These are phyloP conservation scores for Probosciger aterrimus DNA, from an alignment of 2,113 vertebrate species.

Conservation along the genomic window DNA sequence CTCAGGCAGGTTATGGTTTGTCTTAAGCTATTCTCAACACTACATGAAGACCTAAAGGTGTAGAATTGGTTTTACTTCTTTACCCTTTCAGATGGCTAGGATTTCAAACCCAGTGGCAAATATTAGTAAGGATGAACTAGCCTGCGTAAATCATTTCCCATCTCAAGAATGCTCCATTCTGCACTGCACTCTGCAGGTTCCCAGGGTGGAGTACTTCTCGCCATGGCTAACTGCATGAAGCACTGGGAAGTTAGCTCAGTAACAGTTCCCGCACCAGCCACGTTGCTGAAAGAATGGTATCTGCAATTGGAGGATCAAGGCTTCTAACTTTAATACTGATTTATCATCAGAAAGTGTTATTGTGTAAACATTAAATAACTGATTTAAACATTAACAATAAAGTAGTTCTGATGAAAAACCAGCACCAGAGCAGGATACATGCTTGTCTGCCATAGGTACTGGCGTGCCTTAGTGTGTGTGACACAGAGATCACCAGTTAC, in stretches of 20 bases:
- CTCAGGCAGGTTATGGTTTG: conserved; percentile 53
- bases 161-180: neutral
- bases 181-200: neutral
- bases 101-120: conserved; percentile 35
- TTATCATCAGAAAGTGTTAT: conserved; percentile 3
- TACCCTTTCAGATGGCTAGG: conserved; percentile 5
- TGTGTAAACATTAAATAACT: conserved; percentile 27
- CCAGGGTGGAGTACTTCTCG: neutral
- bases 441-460: neutral
- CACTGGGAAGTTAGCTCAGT: neutral
- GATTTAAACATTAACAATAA: conserved; percentile 35
- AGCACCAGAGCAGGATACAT: neutral
- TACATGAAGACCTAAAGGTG: conserved; percentile 41
- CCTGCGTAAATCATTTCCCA: neutral
- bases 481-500: neutral
- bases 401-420: conserved; percentile 27
- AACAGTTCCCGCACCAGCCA: neutral
- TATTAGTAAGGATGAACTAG: neutral
- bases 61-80: conserved; percentile 25
- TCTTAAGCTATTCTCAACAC: conserved; percentile 61
- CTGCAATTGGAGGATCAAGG: neutral
- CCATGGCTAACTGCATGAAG: neutral
- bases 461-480: neutral
- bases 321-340: neutral
- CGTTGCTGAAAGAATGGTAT: neutral